Percentiles rank a stretch among this genome's conserved stretches.
Evolutionary conservation across 2,113 vertebrate species (phyloP).

Genomic region (human): DNA sequence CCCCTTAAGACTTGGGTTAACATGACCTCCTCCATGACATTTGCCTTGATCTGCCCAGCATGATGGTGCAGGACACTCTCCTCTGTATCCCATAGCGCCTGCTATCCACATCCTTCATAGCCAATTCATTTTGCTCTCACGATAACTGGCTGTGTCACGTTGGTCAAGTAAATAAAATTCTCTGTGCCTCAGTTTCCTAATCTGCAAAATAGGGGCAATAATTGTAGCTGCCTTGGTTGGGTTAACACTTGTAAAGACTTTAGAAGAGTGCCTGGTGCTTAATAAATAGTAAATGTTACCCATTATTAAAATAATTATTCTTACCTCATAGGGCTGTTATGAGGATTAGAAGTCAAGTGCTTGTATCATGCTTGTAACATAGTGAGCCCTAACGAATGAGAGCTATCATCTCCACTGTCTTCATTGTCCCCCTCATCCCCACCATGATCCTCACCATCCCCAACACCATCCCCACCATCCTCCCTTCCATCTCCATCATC

Average conservation of each 20-base stretch:
- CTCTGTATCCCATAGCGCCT: neutral
- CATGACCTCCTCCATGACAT: neutral
- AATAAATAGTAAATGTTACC: conserved; percentile 9
- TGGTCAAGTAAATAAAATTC: neutral
- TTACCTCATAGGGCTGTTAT: conserved; percentile 37
- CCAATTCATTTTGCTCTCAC: neutral
- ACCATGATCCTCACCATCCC: neutral
- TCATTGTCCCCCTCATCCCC: neutral
- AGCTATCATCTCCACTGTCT: accelerated
- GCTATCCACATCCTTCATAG: accelerated
- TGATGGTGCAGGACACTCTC: neutral
- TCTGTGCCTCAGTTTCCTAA: conserved; percentile 5
- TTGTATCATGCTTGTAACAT: neutral
- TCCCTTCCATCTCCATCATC: neutral
- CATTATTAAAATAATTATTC: conserved; percentile 59
- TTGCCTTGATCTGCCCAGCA: neutral
- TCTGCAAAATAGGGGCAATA: neutral
- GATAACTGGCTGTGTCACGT: neutral
- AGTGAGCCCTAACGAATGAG: neutral
- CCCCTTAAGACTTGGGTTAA: neutral
- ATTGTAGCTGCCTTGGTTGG: neutral
- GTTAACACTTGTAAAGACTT: neutral
- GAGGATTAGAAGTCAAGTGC: neutral
- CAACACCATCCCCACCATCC: neutral
- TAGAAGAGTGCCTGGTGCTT: neutral